Percentiles rank a stretch among this genome's conserved stretches.
These are phyloP conservation scores for Bellardia bayeri DNA, from an alignment of 2,888 invertebrate species.

Conservation along the genomic window DNA sequence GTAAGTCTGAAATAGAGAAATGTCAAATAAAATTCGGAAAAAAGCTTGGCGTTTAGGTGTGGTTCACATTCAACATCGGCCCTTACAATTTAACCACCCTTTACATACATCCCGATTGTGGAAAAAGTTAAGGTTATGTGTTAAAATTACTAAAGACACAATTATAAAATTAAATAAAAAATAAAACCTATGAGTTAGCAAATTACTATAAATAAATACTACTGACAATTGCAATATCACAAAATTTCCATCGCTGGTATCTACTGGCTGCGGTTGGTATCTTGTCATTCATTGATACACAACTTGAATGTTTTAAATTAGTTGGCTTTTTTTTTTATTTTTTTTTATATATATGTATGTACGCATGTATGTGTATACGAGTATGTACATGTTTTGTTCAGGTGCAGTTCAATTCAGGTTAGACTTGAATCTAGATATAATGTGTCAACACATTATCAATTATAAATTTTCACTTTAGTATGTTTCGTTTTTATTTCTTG, in stretches of 20 bases:
- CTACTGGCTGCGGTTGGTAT: neutral
- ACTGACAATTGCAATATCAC: neutral
- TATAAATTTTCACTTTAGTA: slow-evolving; percentile 46
- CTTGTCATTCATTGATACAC: slow-evolving; percentile 55
- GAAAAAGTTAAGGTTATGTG: too few relatives aligned
- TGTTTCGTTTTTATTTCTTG: slow-evolving; percentile 23
- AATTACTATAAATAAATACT: too few relatives aligned
- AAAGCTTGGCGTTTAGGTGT: too few relatives aligned
- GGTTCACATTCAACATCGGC: too few relatives aligned
- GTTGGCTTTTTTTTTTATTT: neutral
- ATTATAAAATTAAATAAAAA: too few relatives aligned
- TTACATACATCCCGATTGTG: too few relatives aligned
- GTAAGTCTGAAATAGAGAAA: too few relatives aligned
- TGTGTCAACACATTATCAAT: slow-evolving; percentile 60
- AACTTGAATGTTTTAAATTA: slow-evolving; percentile 23
- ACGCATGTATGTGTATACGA: neutral
- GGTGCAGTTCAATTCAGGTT: slow-evolving; percentile 43
- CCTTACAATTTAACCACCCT: too few relatives aligned
- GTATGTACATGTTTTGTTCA: slow-evolving; percentile 26
- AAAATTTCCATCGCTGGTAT: slow-evolving; percentile 10
- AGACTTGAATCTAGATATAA: slow-evolving; percentile 36
- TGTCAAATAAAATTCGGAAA: too few relatives aligned
- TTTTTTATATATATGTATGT: neutral
- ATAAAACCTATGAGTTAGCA: too few relatives aligned
- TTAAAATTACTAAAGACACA: too few relatives aligned